These are phyloP conservation scores for Drosophila prostipennis DNA, from an alignment of 2,888 invertebrate genomes.

Conservation along the genomic window DNA sequence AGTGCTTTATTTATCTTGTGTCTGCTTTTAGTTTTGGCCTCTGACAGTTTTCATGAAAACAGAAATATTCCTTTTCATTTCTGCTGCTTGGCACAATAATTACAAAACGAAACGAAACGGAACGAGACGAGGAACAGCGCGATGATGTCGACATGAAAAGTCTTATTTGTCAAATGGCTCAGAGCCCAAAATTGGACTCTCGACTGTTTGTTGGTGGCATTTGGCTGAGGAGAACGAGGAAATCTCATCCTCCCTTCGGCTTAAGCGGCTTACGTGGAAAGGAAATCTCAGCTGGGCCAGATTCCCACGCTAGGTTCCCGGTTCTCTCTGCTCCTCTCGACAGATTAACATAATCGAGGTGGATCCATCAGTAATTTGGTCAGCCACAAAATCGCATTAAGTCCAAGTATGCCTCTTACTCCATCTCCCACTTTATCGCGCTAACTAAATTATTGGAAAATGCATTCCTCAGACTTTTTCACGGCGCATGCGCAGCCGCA, in stretches of 20 bases:
- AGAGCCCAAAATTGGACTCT: slow-evolving; percentile 34
- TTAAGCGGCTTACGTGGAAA: slow-evolving; percentile 44
- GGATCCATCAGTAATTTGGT: slow-evolving; percentile 37
- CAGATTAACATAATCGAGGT: slow-evolving; percentile 52
- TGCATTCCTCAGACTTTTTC: slow-evolving; percentile 40
- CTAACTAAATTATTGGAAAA: slow-evolving; percentile 54
- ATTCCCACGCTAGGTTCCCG: neutral
- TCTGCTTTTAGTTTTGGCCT: slow-evolving; percentile 57
- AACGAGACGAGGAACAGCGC: slow-evolving; percentile 1
- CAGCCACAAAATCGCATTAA: slow-evolving; percentile 43
- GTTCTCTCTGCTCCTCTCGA: neutral
- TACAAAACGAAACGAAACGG: slow-evolving; percentile 28
- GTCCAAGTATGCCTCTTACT: slow-evolving; percentile 1
- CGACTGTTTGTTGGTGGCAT: slow-evolving; percentile 8
- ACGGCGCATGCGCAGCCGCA: slow-evolving; percentile 34
- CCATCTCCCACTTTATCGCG: slow-evolving; percentile 3
- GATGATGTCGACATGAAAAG: slow-evolving; percentile 38
- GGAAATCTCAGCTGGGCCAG: slow-evolving; percentile 20
- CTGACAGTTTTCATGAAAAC: slow-evolving; percentile 56
- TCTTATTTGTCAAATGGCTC: slow-evolving; percentile 45
- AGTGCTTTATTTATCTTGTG: slow-evolving; percentile 59
- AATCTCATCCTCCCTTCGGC: slow-evolving; percentile 18
- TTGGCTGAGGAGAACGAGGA: neutral
- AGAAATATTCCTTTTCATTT: slow-evolving; percentile 48
- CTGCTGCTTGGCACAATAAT: slow-evolving; percentile 48